Evolutionary conservation across 2,888 invertebrate species (phyloP), one percentile per base, ranked within the genome.

Genomic region (Tipula helvola): DNA sequence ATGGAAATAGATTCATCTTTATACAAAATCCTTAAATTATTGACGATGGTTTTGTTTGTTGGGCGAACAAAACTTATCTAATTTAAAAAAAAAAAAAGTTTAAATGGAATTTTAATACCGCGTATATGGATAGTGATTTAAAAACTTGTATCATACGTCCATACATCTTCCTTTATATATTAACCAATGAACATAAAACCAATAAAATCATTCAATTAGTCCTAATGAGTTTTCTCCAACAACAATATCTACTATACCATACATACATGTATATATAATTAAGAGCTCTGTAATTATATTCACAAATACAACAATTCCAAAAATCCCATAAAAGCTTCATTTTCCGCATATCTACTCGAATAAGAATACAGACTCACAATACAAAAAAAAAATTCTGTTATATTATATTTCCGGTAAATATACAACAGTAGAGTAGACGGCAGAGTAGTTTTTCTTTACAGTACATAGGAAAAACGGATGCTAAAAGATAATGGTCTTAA

Each of bases 401-500:
- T 71, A 28, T 28, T 28, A 71, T 71, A 71, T 71, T 71, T 71
- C 71, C 71, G 71, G 71, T 71, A 57, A 5, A 52, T 28, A 39
- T 52, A 71, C 28, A 3, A 12, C 28, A 12, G 28, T 71, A 71
- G 3, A n/a, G n/a, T 28, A 71, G 71, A 71, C 28, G 28, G 28
- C 28, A 71, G 71, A 71, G 71, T 71, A 71, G 71, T 71, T 71
- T 71, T 28, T 57, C 71, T 28, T 28, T 44, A 7, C 52, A 16
- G 28, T 57, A 5, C 16, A 5, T 57, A 16, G 1, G 39, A 39
- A 71, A 71, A 71, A 71, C 71, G 71, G 71, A 71, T 71, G 71
- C 71, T 71, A 28, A 71, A 71, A 71, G 71, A 71, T 71, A 71
- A 71, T 36, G 88, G 88, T 86, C 88, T 88, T 88, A 87, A 88